Conservation (phyloP, 2,113 vertebrate species). For the Balaenoptera acutorostrata region DNA sequence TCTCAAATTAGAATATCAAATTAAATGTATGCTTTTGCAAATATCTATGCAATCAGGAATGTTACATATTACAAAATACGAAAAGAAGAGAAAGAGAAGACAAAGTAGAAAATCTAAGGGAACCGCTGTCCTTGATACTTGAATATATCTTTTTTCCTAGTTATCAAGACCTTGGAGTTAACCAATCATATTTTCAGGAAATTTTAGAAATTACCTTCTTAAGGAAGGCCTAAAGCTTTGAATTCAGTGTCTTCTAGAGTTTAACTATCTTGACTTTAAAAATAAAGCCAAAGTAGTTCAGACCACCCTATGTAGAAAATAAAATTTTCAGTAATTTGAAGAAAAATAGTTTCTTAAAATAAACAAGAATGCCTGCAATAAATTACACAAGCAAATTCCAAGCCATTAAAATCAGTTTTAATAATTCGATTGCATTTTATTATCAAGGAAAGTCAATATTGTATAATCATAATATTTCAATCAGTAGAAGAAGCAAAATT, state of each 20-base stretch:
- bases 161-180: neutral
- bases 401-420: constrained; percentile 48
- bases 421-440: constrained; percentile 60
- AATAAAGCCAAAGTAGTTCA: neutral
- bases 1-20: constrained; percentile 24
- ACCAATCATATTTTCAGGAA: neutral
- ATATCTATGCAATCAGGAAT: neutral
- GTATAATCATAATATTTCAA: constrained; percentile 67
- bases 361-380: neutral
- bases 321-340: constrained; percentile 30
- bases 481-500: constrained; percentile 70
- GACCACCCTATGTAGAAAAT: neutral
- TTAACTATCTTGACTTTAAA: neutral
- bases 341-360: constrained; percentile 16
- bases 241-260: neutral
- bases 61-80: neutral
- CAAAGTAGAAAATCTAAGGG: neutral
- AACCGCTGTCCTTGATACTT: neutral
- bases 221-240: neutral
- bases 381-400: constrained; percentile 9
- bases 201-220: neutral
- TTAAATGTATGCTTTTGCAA: constrained; percentile 40
- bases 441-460: constrained; percentile 74
- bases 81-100: neutral
- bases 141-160: neutral